Evolutionary conservation across 2,888 invertebrate genomes (phyloP), one percentile per base, ranked within the genome.

Genomic region (Diachrysia chrysitis): DNA sequence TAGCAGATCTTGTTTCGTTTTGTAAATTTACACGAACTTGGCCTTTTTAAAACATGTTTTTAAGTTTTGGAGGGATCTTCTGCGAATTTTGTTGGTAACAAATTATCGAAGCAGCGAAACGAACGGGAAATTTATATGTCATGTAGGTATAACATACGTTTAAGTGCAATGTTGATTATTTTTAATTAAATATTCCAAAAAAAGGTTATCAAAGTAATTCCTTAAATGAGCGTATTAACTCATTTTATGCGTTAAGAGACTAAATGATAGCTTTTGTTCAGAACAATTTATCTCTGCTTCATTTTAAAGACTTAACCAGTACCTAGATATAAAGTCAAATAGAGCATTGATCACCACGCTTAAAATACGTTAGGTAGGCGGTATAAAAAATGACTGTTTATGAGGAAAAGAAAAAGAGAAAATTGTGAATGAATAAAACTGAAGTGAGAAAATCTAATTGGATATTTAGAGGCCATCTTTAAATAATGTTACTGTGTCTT

Each of bases 31-130:
- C 58, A 67, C 61, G 61, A 63, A 73, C 61, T 71, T 76, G 63
- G 48, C 61, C 63, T 58, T 66, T 69, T 71, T 58, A 25, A 61
- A 58, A 76, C 72, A 57, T 59, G 61, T 69, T 67, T 64, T 53
- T 51, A 21, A 19, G 12, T 51, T 51, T 51, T 23, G 32, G 46
- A 63, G 46, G 57, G 23, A 60, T 73, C 70, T 66, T 68, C 66
- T 48, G 37, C 19, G 53, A 68, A 63, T 61, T 63, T 66, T 37
- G 16, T 17, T 23, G 0, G 32, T 37, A 35, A 19, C 48, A 14
- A 54, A 16, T 54, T 5, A 16, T 2, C 12, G 54, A 4, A 21
- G 53, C 23, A 14, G 5, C 2, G 12, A 21, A 19, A 12, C 48
- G 12, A 12, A 42, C 42, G 42, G 42, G 42, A 42, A 10, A 10